Percentiles rank a stretch among this genome's conserved stretches.
Conservation (phyloP, 2,888 invertebrate genomes). For the Drosophila picticornis region DNA sequence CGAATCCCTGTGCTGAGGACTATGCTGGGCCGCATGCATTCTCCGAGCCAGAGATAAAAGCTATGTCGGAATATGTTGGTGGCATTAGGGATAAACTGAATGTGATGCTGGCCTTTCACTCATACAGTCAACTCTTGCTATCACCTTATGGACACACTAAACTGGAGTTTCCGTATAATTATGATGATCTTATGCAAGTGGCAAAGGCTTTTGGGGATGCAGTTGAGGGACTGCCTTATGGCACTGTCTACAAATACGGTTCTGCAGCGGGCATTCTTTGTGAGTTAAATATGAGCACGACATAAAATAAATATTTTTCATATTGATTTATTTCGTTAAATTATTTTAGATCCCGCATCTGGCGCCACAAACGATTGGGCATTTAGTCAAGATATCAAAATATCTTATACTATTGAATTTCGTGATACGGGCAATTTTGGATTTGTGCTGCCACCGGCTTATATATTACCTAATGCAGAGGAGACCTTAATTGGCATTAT, state of each 20-base stretch:
- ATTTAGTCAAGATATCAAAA: conserved; percentile 86
- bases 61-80: conserved; percentile 85
- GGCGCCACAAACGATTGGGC: conserved; percentile 86
- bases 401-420: conserved; percentile 85
- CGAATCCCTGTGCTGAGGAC: conserved; percentile 82
- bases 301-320: not conserved
- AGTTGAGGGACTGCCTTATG: conserved; percentile 84
- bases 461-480: conserved; percentile 88
- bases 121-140: conserved; percentile 87
- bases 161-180: conserved; percentile 84
- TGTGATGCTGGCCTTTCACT: conserved; percentile 87
- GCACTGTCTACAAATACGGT: conserved; percentile 86
- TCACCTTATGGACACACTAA: conserved; percentile 87
- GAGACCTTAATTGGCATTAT: conserved; percentile 87
- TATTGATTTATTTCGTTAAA: not conserved
- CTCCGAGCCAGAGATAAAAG: conserved; percentile 86
- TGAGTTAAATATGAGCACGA: conserved; percentile 67
- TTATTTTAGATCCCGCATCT: conserved; percentile 80
- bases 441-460: conserved; percentile 88
- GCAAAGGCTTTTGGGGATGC: conserved; percentile 86
- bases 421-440: conserved; percentile 89
- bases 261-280: conserved; percentile 87
- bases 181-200: conserved; percentile 84
- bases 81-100: conserved; percentile 83
- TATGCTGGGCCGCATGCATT: conserved; percentile 86